Evolutionary conservation across 2,888 invertebrate species (phyloP).

Genomic region (Drosophila peninsularis): DNA sequence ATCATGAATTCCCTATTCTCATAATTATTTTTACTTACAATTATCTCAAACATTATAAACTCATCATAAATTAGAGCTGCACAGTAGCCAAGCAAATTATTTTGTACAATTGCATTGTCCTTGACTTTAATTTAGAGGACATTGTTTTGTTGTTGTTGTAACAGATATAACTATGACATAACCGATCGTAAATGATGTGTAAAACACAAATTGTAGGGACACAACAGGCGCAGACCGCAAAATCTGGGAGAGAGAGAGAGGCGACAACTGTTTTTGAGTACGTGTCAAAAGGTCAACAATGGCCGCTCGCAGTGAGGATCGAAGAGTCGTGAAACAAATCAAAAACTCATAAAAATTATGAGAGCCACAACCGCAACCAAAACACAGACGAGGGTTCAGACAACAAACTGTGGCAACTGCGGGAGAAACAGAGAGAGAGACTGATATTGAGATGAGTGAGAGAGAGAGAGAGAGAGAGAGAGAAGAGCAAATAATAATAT

Average conservation of each 20-base stretch:
- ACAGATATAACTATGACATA: slow-evolving; percentile 58
- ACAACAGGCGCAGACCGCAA: slow-evolving; percentile 46
- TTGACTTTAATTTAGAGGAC: slow-evolving; percentile 25
- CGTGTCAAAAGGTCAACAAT: slow-evolving; percentile 72
- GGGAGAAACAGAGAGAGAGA: not conserved
- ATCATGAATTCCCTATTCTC: not conserved
- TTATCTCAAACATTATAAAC: not conserved
- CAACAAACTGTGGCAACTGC: slow-evolving; percentile 35
- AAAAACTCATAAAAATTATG: slow-evolving; percentile 80
- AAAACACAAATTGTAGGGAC: slow-evolving; percentile 25
- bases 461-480: slow-evolving; percentile 1
- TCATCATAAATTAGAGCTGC: not conserved
- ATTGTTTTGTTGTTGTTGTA: not conserved
- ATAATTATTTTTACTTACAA: not conserved
- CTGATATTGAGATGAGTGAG: not conserved
- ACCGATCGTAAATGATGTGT: slow-evolving; percentile 64
- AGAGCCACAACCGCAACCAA: slow-evolving; percentile 61
- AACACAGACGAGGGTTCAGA: slow-evolving; percentile 68
- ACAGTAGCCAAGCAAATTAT: slow-evolving; percentile 17
- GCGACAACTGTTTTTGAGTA: slow-evolving; percentile 46
- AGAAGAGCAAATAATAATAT: slow-evolving; percentile 78
- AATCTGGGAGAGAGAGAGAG: not conserved
- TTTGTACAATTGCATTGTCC: slow-evolving; percentile 29
- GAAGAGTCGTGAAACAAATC: slow-evolving; percentile 65
- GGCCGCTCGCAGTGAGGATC: slow-evolving; percentile 68